Percentiles rank a stretch among this genome's conserved stretches.
Conservation (phyloP, 2,888 invertebrate genomes). For the Coleophora deauratella region DNA sequence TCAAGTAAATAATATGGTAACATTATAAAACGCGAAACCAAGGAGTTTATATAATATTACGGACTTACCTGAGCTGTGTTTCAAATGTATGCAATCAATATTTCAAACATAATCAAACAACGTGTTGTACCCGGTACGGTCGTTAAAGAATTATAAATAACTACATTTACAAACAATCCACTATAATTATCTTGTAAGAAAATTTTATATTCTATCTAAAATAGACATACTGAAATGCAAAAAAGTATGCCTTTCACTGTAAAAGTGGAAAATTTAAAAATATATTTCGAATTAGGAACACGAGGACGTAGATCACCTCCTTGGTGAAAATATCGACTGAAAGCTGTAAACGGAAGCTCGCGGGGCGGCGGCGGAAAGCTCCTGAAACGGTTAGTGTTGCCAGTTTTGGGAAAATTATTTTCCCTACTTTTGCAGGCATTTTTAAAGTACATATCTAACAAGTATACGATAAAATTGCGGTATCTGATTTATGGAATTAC, state of each 20-base stretch:
- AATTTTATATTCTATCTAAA: neutral
- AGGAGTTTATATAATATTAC: neutral
- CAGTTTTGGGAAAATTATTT: no score
- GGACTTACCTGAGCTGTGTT: neutral
- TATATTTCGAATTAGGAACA: neutral
- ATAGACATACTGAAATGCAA: neutral
- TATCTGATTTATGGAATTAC: no score
- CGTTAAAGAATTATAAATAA: neutral
- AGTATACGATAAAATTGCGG: no score
- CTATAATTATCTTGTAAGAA: neutral
- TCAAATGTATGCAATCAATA: neutral
- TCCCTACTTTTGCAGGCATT: no score
- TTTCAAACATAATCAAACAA: neutral
- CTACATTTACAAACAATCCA: neutral
- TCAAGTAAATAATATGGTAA: no score
- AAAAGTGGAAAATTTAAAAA: neutral
- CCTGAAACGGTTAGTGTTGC: no score
- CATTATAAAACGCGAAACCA: no score
- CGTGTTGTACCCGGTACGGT: neutral
- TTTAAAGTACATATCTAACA: no score
- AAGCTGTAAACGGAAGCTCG: conserved; percentile 9
- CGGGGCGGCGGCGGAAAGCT: no score
- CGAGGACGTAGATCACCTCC: conserved; percentile 15
- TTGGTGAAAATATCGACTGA: conserved; percentile 44
- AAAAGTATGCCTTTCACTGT: neutral